Base-by-base conservation (phyloP, 2,888 invertebrate species). In the Aleiodes leptofemur region DNA sequence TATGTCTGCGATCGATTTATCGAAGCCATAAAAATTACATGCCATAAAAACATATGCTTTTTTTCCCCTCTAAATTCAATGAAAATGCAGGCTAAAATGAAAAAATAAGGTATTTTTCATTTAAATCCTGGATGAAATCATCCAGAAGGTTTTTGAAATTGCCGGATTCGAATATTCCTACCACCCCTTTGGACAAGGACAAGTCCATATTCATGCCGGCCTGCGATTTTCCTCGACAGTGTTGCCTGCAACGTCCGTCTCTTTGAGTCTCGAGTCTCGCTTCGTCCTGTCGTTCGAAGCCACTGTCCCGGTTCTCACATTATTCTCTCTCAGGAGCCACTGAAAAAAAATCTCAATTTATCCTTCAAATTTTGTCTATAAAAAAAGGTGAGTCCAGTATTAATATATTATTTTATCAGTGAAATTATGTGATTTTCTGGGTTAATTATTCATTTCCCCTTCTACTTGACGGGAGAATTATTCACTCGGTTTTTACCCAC, bases 141-240 rank as follows among this genome's bases (percentile, higher is more conserved):
- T 43, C 0, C 43, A 34, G 2, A 8, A 43, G 3, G 9, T 43
- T 11, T 43, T 11, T 43, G 43, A 8, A 9, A 43, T 43, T 43
- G 3, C 11, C 43, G 14, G 38, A 29, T 3, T 34, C 13, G 1
- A 61, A 55, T 55, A 8, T 77, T 48, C 79, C 79, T 71, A 59
- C 74, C 82, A 73, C 76, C 78, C 82, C 83, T 71, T 72, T 70
- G 7, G 7, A 3, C n/a, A 34, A 31, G 83, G 86, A 72, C 81
- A 81, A 85, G 86, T 86, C 85, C 83, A 87, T 75, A 76, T 81
- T 83, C 82, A 83, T 82, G 83, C 83, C 83, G 84, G 85, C 82
- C 82, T 74, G 81, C 85, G 83, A 85, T 86, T 84, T 83, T 81
- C 82, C 83, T 87, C 85, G 43, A 83, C 84, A 85, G 85, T 83